These are phyloP conservation scores for Phyllotreta striolata DNA, from an alignment of 2,888 invertebrate species.

Conservation along the genomic window DNA sequence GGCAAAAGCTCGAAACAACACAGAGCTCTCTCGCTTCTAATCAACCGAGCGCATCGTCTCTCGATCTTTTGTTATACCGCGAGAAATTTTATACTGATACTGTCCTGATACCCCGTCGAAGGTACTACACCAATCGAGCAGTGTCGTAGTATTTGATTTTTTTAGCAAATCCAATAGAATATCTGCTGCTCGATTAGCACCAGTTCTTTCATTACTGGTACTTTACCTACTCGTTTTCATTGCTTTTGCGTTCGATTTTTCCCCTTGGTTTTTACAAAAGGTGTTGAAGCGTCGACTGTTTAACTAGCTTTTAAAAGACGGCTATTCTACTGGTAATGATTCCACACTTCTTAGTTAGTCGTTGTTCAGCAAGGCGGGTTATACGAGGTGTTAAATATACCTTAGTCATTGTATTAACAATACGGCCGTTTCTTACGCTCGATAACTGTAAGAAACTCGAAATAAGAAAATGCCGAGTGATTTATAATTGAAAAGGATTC, in stretches of 20 bases:
- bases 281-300: too few relatives aligned
- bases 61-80: constrained; percentile 26
- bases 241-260: too few relatives aligned
- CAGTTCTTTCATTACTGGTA: too few relatives aligned
- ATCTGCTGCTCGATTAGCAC: too few relatives aligned
- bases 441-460: neutral
- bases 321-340: too few relatives aligned
- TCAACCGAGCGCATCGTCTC: constrained; percentile 1
- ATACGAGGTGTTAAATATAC: constrained; percentile 28
- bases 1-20: constrained; percentile 48
- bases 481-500: too few relatives aligned
- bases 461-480: too few relatives aligned
- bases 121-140: constrained; percentile 5
- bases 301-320: too few relatives aligned
- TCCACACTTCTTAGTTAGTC: too few relatives aligned
- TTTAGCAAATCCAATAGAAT: neutral
- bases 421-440: constrained; percentile 26
- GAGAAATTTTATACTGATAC: constrained; percentile 8
- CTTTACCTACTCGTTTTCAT: too few relatives aligned
- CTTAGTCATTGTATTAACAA: constrained; percentile 29
- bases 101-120: constrained; percentile 1
- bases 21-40: constrained; percentile 39
- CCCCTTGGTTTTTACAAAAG: too few relatives aligned
- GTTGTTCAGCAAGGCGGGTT: too few relatives aligned
- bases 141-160: neutral